These are phyloP conservation scores for Adelges cooleyi DNA, from an alignment of 1,140 invertebrate species.

Conservation along the genomic window DNA sequence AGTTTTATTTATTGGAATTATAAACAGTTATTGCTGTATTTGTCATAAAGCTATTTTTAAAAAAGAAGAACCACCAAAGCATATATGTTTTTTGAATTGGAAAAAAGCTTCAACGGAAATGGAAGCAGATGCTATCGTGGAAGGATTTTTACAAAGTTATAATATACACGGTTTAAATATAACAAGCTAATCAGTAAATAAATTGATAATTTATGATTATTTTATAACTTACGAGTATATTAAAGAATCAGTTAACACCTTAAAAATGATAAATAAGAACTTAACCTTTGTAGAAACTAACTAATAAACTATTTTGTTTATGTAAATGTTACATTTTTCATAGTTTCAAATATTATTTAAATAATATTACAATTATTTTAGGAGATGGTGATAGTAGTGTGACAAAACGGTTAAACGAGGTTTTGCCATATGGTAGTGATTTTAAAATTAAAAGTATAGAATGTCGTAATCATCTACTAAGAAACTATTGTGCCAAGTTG, in stretches of 20 bases:
- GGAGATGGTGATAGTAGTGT: slow-evolving; percentile 3
- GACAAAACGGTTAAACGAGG: neutral
- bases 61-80: neutral
- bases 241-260: too few species aligned
- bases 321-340: too few species aligned
- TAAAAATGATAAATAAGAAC: too few species aligned
- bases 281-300: too few species aligned
- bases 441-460: slow-evolving; percentile 4
- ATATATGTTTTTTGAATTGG: slow-evolving; percentile 32
- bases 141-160: slow-evolving; percentile 33
- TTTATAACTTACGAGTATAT: neutral
- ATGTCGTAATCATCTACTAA: neutral
- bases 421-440: neutral
- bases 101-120: slow-evolving; percentile 33
- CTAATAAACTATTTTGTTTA: too few species aligned
- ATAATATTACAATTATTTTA: too few species aligned
- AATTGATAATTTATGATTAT: neutral
- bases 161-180: slow-evolving; percentile 31
- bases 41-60: slow-evolving; percentile 30
- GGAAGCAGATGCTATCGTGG: slow-evolving; percentile 34
- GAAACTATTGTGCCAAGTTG: neutral
- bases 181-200: neutral
- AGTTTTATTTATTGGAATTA: slow-evolving; percentile 36
- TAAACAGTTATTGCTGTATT: slow-evolving; percentile 38
- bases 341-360: too few species aligned